A percentile compares a stretch with the other conserved stretches of the same genome.
These are phyloP conservation scores for Littorina saxatilis DNA, from an alignment of 1,140 invertebrate genomes.

Conservation along the genomic window DNA sequence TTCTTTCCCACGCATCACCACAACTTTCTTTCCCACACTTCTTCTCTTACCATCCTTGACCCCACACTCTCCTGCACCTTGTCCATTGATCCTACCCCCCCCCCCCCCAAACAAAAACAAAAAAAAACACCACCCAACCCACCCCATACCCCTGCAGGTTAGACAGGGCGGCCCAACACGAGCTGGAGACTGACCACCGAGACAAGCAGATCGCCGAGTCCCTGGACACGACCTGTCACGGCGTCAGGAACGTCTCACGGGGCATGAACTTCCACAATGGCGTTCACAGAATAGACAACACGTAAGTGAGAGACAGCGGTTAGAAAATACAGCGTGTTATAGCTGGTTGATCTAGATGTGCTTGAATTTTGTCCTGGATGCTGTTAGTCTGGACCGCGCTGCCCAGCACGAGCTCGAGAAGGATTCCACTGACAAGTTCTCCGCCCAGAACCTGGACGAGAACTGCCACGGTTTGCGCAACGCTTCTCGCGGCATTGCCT, in stretches of 20 bases:
- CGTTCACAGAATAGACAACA: slow-evolving; percentile 92
- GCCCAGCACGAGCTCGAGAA: slow-evolving; percentile 90
- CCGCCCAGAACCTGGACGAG: slow-evolving; percentile 89
- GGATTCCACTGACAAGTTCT: slow-evolving; percentile 92
- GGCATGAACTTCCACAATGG: slow-evolving; percentile 92
- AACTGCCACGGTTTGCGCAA: slow-evolving; percentile 89
- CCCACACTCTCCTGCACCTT: too few relatives aligned
- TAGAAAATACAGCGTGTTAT: not conserved
- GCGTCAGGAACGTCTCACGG: slow-evolving; percentile 88
- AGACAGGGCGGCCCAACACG: slow-evolving; percentile 81
- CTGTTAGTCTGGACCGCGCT: slow-evolving; percentile 72
- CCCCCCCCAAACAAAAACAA: too few relatives aligned
- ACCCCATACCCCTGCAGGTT: slow-evolving; percentile 61
- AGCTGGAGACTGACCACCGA: slow-evolving; percentile 90
- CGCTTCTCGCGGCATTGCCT: slow-evolving; percentile 89
- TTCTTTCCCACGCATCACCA: not conserved
- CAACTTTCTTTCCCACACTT: too few relatives aligned
- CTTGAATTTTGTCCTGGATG: not conserved
- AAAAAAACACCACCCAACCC: not conserved
- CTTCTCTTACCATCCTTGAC: not conserved
- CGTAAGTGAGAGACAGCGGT: slow-evolving; percentile 77
- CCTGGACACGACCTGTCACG: slow-evolving; percentile 87
- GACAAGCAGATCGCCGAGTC: slow-evolving; percentile 91
- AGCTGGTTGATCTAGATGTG: too few relatives aligned
- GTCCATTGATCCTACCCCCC: too few relatives aligned